Percentiles rank a stretch among this genome's conserved stretches.
Evolutionary conservation across 2,888 invertebrate genomes (phyloP).

Genomic region (Drosophila lacicola): DNA sequence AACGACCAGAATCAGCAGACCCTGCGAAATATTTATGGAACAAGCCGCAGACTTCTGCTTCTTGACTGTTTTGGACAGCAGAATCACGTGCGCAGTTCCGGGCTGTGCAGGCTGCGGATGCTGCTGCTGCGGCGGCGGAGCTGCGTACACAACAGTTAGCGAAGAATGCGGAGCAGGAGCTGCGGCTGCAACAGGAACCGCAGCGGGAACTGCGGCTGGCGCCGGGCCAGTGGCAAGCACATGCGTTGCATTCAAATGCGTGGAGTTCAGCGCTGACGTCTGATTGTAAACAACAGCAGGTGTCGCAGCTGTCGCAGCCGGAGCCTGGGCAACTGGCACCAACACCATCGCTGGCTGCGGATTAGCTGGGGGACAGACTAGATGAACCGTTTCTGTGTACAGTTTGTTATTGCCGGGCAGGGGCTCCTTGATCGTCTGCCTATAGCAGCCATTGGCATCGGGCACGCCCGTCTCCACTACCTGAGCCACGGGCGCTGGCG

Average conservation of each 20-base stretch:
- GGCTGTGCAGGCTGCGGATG: constrained; percentile 4
- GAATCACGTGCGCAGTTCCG: constrained; percentile 27
- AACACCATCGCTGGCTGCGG: constrained; percentile 17
- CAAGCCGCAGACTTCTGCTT: constrained; percentile 38
- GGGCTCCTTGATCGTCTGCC: constrained; percentile 62
- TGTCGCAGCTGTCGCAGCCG: constrained; percentile 1
- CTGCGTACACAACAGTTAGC: constrained; percentile 18
- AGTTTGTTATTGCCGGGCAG: constrained; percentile 37
- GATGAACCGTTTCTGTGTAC: constrained; percentile 62
- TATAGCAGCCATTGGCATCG: constrained; percentile 64
- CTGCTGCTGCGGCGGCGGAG: constrained; percentile 11
- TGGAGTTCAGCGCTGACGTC: not conserved
- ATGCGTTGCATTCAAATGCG: constrained; percentile 20
- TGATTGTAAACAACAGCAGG: constrained; percentile 5
- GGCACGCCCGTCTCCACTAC: constrained; percentile 49
- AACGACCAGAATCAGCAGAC: constrained; percentile 25
- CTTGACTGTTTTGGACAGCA: constrained; percentile 42
- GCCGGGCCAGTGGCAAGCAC: not conserved
- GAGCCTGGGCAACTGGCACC: constrained; percentile 6
- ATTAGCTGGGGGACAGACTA: constrained; percentile 56
- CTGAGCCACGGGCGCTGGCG: constrained; percentile 38
- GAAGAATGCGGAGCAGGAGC: not conserved
- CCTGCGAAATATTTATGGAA: constrained; percentile 23
- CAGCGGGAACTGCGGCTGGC: constrained; percentile 7
- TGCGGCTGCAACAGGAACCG: not conserved